Evolutionary conservation across 2,888 invertebrate genomes (phyloP).

Genomic region (Fragum sueziense): DNA sequence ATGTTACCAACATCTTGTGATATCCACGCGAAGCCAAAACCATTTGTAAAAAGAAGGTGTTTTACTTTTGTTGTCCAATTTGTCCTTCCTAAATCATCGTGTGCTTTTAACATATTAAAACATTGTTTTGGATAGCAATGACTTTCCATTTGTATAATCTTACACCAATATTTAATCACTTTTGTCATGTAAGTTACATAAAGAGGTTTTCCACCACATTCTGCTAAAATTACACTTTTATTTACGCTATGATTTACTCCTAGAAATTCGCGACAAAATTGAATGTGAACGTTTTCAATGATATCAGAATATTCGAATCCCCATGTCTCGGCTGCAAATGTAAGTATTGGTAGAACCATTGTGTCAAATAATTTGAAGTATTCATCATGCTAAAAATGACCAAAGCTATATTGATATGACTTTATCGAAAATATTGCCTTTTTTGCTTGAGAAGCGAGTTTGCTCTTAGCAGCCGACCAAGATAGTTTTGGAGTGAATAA

Average conservation of each 20-base stretch:
- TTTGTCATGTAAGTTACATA: neutral
- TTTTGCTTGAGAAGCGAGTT: neutral
- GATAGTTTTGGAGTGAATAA: neutral
- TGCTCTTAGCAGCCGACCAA: neutral
- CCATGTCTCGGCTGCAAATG: no score
- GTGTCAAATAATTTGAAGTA: neutral
- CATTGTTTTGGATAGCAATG: neutral
- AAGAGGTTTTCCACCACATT: neutral
- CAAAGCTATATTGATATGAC: neutral
- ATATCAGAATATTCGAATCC: no score
- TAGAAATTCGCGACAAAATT: neutral
- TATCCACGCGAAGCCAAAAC: neutral
- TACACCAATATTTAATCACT: constrained; percentile 2
- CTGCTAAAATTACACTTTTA: neutral
- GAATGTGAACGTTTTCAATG: neutral
- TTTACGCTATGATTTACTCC: neutral
- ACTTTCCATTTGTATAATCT: neutral
- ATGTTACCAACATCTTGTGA: neutral
- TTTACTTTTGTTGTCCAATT: neutral
- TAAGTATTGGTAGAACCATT: neutral
- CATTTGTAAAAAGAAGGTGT: neutral
- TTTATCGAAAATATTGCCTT: neutral
- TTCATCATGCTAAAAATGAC: neutral
- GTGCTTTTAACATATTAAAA: neutral
- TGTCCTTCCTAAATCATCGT: neutral